Conservation (phyloP, 2,797 vertebrate species). For the Pangasius djambal region DNA sequence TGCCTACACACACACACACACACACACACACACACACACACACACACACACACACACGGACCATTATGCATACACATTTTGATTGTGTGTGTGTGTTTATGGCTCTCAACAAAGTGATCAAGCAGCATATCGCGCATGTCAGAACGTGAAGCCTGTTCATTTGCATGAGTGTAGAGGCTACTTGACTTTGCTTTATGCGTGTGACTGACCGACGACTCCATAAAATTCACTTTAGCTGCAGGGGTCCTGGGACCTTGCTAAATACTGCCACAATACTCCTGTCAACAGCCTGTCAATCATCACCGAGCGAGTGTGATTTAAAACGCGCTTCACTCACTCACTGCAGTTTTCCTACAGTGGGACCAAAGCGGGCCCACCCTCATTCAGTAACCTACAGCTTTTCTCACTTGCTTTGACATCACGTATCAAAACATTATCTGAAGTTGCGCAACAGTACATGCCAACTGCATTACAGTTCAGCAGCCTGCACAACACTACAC, state of each 20-base stretch:
- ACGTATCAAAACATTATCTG: slow-evolving; percentile 39
- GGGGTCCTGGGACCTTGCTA: slow-evolving; percentile 80
- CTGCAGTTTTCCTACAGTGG: slow-evolving; percentile 32
- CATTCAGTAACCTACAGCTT: slow-evolving; percentile 28
- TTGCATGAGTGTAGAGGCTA: slow-evolving; percentile 76
- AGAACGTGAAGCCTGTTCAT: slow-evolving; percentile 78
- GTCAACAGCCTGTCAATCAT: slow-evolving; percentile 83
- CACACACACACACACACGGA: slow-evolving; percentile 7
- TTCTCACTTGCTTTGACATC: slow-evolving; percentile 40
- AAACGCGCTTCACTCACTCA: slow-evolving; percentile 62
- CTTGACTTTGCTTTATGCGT: slow-evolving; percentile 77
- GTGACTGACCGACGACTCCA: slow-evolving; percentile 77
- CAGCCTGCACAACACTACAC: not conserved
- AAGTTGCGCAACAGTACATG: not conserved
- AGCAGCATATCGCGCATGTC: slow-evolving; percentile 75
- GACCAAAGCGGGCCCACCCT: slow-evolving; percentile 33
- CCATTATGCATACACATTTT: not conserved
- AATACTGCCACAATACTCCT: slow-evolving; percentile 80
- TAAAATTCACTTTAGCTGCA: slow-evolving; percentile 81
- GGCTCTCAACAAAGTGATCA: slow-evolving; percentile 77
- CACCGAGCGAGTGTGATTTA: slow-evolving; percentile 74
- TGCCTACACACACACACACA: slow-evolving; percentile 21
- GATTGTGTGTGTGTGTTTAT: slow-evolving; percentile 65
- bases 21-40: not conserved
- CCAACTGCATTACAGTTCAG: slow-evolving; percentile 5